Conservation (phyloP, 2,797 vertebrate species). For the Sebastes elongatus region DNA sequence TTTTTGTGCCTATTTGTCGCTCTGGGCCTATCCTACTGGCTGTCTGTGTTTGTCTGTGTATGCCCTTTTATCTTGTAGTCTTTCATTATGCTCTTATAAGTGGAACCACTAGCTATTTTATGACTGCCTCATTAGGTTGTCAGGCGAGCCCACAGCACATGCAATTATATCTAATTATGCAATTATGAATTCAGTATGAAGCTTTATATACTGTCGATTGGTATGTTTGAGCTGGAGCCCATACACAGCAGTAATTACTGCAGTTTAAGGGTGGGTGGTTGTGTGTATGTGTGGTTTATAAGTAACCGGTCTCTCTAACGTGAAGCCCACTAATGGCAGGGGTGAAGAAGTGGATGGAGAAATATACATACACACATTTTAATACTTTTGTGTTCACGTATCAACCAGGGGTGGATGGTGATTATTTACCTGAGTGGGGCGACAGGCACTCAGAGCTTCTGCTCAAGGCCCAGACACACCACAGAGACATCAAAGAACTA, state of each 20-base stretch:
- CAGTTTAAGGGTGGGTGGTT: slow-evolving; percentile 40
- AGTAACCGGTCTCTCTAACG: neutral
- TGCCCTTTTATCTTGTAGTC: slow-evolving; percentile 66
- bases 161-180: slow-evolving; percentile 75
- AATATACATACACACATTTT: neutral
- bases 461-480: neutral
- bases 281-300: neutral
- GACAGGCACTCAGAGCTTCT: neutral
- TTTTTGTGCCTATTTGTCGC: neutral
- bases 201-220: slow-evolving; percentile 50
- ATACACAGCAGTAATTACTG: slow-evolving; percentile 41
- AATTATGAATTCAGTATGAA: slow-evolving; percentile 71
- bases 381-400: neutral
- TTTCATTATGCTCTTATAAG: slow-evolving; percentile 75
- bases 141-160: slow-evolving; percentile 68
- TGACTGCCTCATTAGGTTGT: slow-evolving; percentile 70
- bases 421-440: neutral
- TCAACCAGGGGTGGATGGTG: neutral
- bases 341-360: slow-evolving; percentile 6
- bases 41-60: slow-evolving; percentile 56
- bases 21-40: slow-evolving; percentile 33
- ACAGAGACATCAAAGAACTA: no score
- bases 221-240: slow-evolving; percentile 41
- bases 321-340: neutral
- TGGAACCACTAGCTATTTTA: slow-evolving; percentile 67